These are phyloP conservation scores for Oopsacas minuta DNA, from an alignment of 37 sponge, comb jelly and placozoan genomes.

Conservation along the genomic window DNA sequence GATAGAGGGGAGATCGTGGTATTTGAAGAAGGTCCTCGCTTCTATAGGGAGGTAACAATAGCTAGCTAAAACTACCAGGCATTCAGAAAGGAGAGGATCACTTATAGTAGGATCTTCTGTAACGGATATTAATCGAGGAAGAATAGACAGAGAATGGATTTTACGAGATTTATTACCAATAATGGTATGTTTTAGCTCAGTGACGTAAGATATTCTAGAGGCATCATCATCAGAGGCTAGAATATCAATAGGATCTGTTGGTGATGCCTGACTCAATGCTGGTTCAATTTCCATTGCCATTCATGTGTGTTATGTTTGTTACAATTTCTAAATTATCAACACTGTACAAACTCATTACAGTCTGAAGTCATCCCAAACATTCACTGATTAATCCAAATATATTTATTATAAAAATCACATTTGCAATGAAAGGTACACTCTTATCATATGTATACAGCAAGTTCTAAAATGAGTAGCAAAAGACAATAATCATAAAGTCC, in stretches of 20 bases:
- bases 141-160: not conserved
- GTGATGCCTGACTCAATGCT: no score
- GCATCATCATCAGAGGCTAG: not conserved
- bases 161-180: slow-evolving; percentile 1
- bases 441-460: not conserved
- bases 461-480: not conserved
- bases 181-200: not conserved
- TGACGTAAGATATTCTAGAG: not conserved
- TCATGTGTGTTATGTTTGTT: no score
- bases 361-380: no score
- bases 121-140: not conserved
- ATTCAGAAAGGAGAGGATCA: not conserved
- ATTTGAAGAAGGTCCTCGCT: not conserved
- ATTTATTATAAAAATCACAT: not conserved
- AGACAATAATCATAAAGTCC: not conserved
- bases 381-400: no score
- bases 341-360: no score
- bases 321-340: no score
- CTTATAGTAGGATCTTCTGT: not conserved
- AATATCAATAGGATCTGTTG: not conserved
- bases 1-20: not conserved
- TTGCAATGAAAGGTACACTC: not conserved
- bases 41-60: not conserved
- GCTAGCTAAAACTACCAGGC: not conserved
- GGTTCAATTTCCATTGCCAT: not conserved